phyloP scores from a whole-genome alignment of 2,888 invertebrate species.

The Aelia acuminata region DNA sequence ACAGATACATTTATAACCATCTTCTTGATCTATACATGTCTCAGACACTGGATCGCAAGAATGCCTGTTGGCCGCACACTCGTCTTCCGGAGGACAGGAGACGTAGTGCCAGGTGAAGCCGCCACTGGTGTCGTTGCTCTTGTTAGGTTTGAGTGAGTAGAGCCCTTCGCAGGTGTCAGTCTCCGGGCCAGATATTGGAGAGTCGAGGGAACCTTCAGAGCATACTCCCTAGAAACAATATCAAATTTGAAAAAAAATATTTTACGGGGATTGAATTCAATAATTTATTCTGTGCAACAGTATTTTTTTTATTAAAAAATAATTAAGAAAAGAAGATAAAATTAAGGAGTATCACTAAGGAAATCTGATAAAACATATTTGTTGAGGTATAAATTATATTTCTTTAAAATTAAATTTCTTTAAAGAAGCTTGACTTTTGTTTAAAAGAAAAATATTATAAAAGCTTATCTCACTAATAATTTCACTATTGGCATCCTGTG shows the following conservation, averaged over 20 bases:
- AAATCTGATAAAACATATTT: no score
- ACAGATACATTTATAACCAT: slow-evolving; percentile 90
- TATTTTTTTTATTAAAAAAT: no score
- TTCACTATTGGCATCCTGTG: no score
- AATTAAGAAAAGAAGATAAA: no score
- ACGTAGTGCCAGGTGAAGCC: slow-evolving; percentile 84
- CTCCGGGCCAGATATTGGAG: slow-evolving; percentile 76
- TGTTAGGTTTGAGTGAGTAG: slow-evolving; percentile 68
- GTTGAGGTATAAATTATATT: no score
- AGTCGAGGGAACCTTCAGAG: slow-evolving; percentile 83
- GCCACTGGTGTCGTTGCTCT: slow-evolving; percentile 61
- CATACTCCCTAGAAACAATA: slow-evolving; percentile 78
- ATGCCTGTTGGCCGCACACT: slow-evolving; percentile 92
- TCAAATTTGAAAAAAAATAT: background rate
- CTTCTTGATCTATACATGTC: slow-evolving; percentile 85
- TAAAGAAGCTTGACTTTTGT: no score
- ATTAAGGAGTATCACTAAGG: no score
- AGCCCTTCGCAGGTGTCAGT: slow-evolving; percentile 72
- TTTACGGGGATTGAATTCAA: no score
- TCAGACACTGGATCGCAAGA: slow-evolving; percentile 90
- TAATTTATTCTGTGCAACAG: no score
- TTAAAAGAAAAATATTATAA: no score
- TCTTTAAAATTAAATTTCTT: no score
- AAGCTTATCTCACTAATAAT: no score
- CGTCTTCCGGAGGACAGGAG: slow-evolving; percentile 92